phyloP scores from a whole-genome alignment of 2,113 vertebrate genomes.

The Megalops atlanticus region DNA sequence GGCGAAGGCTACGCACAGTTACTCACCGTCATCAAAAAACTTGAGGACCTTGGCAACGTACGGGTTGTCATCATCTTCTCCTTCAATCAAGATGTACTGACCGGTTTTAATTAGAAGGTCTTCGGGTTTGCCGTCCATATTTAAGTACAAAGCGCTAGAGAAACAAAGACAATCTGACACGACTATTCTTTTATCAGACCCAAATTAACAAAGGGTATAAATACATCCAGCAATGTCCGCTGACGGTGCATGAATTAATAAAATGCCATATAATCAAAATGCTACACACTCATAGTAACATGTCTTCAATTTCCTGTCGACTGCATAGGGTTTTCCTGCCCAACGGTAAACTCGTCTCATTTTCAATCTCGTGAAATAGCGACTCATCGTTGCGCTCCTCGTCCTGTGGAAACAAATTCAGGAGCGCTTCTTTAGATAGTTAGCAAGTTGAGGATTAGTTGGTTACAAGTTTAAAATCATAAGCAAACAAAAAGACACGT shows the following conservation, averaged over 20 bases:
- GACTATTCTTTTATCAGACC: too few species aligned
- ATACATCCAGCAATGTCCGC: too few species aligned
- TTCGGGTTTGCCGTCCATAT: slow-evolving; percentile 56
- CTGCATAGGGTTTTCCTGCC: slow-evolving; percentile 61
- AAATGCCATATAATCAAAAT: too few species aligned
- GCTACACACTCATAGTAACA: slow-evolving; percentile 61
- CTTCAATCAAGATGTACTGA: slow-evolving; percentile 84
- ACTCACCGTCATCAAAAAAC: slow-evolving; percentile 84
- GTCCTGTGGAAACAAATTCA: background rate
- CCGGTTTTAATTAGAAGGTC: slow-evolving; percentile 65
- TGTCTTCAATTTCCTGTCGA: slow-evolving; percentile 70
- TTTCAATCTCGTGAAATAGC: slow-evolving; percentile 65
- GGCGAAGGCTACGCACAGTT: background rate
- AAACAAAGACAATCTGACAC: background rate
- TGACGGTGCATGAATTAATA: too few species aligned
- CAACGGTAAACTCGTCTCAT: slow-evolving; percentile 69
- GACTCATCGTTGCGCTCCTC: slow-evolving; percentile 62
- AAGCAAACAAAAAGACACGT: too few species aligned
- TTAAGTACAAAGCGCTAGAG: slow-evolving; percentile 77
- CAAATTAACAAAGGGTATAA: too few species aligned
- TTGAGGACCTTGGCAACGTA: slow-evolving; percentile 81
- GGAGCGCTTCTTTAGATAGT: too few species aligned
- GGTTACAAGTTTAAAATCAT: background rate
- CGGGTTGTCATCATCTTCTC: slow-evolving; percentile 75
- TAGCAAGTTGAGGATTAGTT: background rate